Evolutionary conservation across 1,140 invertebrate genomes (phyloP), one percentile per base, ranked within the genome.

Genomic region (Telenomus remus): DNA sequence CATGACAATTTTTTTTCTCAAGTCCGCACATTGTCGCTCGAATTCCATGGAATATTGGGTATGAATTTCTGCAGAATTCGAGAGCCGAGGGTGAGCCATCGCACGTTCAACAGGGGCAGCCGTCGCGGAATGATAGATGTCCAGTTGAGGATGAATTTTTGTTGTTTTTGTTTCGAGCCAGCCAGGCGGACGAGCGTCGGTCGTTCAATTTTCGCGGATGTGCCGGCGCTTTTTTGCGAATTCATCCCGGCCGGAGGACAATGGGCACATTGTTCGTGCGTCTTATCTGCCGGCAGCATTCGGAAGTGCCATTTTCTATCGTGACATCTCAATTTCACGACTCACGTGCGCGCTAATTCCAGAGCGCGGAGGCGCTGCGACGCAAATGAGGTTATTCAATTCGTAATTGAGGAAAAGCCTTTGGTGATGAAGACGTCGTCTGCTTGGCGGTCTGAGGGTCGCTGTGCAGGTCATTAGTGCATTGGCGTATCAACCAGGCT

Each of bases 381-480:
- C 35, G 37, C 55, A 64, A 78, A 68, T 70, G 64, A 78, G 47
- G 78, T 79, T 75, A 79, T 80, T 79, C 74, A 77, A 81, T 80
- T 78, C 76, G 72, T 81, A 73, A 80, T 80, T 70, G 72, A 79
- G 81, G 78, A 75, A 85, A 81, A 83, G 80, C 75, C 77, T 53
- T 66, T 44, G 69, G 76, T 56, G 59, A 53, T 77, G 84, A 75
- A 80, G 80, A 81, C 81, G 64, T 80, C 76, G 83, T 85, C 83
- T 81, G 77, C 79, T 77, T 78, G 78, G 78, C 80, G 79, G 84
- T 84, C 83, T 84, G 70, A 77, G 19, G 55, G 53, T 39, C 43
- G 81, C 71, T 71, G 80, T 83, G 79, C 81, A 81, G 82, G 82
- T 85, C 83, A 85, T 85, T 84, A 85, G 81, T 85, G 76, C 78